Percentiles rank a stretch among this genome's conserved stretches.
Conservation (phyloP, 2,113 vertebrate genomes). For the Oenanthe oenanthe region DNA sequence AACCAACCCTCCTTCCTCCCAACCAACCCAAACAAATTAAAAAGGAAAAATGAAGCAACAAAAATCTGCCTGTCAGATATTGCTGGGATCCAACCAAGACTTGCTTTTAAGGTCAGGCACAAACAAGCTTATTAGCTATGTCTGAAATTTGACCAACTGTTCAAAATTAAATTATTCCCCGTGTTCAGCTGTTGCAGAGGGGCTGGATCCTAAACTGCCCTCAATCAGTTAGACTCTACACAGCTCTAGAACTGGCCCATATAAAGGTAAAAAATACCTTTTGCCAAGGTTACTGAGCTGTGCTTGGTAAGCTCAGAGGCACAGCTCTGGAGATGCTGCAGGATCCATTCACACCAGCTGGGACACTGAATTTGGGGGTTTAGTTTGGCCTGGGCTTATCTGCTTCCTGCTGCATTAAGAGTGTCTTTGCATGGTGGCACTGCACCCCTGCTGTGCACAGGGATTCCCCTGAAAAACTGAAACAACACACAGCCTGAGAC, state of each 20-base stretch:
- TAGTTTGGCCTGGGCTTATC: not conserved
- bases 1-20: accelerated
- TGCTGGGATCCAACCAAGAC: not conserved
- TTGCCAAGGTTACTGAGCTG: not conserved
- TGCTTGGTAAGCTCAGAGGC: not conserved
- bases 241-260: not conserved
- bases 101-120: not conserved
- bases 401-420: not conserved
- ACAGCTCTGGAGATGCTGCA: not conserved
- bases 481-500: not conserved
- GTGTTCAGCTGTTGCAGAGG: not conserved
- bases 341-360: too few species aligned
- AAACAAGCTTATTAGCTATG: not conserved
- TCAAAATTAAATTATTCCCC: not conserved
- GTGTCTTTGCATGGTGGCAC: not conserved
- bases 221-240: not conserved
- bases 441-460: not conserved
- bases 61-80: not conserved
- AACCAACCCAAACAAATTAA: not conserved
- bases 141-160: not conserved
- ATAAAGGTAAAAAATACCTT: not conserved
- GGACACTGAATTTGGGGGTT: not conserved
- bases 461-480: not conserved
- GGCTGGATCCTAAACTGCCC: not conserved
- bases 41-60: not conserved